phyloP scores from a whole-genome alignment of 2,113 vertebrate species.

The Geococcyx californianus region DNA sequence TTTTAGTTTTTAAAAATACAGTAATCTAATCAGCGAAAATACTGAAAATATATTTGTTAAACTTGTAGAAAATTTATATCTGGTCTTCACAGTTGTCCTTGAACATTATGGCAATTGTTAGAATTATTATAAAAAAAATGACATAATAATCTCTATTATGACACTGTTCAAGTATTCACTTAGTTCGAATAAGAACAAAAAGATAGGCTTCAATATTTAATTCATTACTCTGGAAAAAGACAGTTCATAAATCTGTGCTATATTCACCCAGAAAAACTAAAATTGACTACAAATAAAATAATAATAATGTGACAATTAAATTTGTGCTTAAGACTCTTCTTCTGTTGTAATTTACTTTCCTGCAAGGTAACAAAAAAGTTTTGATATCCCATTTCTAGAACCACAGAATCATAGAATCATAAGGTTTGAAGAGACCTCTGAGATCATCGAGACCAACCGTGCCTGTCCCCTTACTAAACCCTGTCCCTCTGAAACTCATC shows the following conservation, averaged over 20 bases:
- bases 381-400: not conserved
- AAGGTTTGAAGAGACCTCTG: too few relatives aligned
- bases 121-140: not conserved
- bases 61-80: not conserved
- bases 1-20: not conserved
- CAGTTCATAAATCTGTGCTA: not conserved
- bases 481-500: too few relatives aligned
- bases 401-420: too few relatives aligned
- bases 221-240: not conserved
- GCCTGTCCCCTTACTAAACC: too few relatives aligned
- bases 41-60: not conserved
- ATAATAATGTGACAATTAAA: not conserved
- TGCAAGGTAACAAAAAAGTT: not conserved
- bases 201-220: not conserved
- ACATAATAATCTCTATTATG: not conserved
- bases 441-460: too few relatives aligned
- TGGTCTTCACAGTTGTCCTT: not conserved
- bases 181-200: not conserved
- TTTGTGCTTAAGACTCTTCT: not conserved
- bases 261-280: not conserved
- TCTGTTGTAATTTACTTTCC: not conserved
- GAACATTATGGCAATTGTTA: not conserved
- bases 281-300: not conserved
- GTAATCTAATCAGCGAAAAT: not conserved
- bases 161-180: not conserved